phyloP scores from a whole-genome alignment of 2,888 invertebrate genomes.

The Caenorhabditis wallacei region DNA sequence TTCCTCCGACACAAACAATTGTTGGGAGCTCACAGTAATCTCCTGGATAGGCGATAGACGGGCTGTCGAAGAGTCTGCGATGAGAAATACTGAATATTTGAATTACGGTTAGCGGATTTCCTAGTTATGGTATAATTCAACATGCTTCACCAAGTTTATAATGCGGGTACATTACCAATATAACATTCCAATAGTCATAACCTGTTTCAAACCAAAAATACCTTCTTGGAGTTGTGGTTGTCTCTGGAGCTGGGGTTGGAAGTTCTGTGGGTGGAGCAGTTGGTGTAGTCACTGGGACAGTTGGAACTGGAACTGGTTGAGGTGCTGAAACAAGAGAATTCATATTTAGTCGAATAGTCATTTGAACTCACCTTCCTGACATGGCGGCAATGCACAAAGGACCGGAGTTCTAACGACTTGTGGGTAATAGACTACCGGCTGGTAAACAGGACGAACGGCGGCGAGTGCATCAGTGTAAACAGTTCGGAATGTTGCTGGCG shows the following conservation, averaged over 20 bases:
- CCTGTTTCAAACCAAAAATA: slow-evolving; percentile 50
- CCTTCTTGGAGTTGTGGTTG: slow-evolving; percentile 65
- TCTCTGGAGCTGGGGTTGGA: slow-evolving; percentile 62
- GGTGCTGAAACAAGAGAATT: neutral
- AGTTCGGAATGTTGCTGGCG: slow-evolving; percentile 67
- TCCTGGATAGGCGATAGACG: slow-evolving; percentile 70
- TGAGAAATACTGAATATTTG: slow-evolving; percentile 52
- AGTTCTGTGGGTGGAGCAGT: slow-evolving; percentile 47
- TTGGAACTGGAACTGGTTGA: slow-evolving; percentile 33
- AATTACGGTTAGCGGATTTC: slow-evolving; percentile 42
- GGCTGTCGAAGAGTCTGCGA: slow-evolving; percentile 66
- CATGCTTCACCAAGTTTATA: slow-evolving; percentile 54
- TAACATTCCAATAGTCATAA: slow-evolving; percentile 11
- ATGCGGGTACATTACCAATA: slow-evolving; percentile 51
- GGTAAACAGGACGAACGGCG: slow-evolving; percentile 60
- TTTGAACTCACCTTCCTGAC: slow-evolving; percentile 42
- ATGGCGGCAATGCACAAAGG: slow-evolving; percentile 57
- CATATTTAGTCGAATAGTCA: neutral
- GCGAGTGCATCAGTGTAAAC: slow-evolving; percentile 66
- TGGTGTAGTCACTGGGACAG: slow-evolving; percentile 25
- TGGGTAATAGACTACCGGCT: slow-evolving; percentile 63
- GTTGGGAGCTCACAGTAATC: slow-evolving; percentile 65
- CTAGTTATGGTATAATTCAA: slow-evolving; percentile 56
- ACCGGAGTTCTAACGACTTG: slow-evolving; percentile 57
- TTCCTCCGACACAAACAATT: slow-evolving; percentile 73